Percentiles rank a stretch among this genome's conserved stretches.
phyloP scores from a whole-genome alignment of 1,140 invertebrate genomes.

The Laodelphax striatellus region DNA sequence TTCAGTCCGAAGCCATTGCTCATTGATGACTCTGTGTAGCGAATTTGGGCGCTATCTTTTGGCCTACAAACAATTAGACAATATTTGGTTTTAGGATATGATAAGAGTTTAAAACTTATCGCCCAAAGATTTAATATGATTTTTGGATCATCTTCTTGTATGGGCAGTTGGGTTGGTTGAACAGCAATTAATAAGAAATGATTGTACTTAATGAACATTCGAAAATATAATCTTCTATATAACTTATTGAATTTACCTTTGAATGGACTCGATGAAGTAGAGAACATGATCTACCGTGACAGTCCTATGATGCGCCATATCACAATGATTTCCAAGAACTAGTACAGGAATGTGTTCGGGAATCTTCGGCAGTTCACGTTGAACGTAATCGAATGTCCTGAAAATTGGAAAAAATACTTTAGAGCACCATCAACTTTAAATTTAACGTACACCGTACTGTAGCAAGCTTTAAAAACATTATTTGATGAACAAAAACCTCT shows the following conservation, averaged over 20 bases:
- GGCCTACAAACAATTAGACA: slow-evolving; percentile 29
- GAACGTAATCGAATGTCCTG: slow-evolving; percentile 92
- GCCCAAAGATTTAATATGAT: too few relatives aligned
- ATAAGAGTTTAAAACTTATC: too few relatives aligned
- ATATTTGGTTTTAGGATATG: too few relatives aligned
- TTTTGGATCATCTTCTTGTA: too few relatives aligned
- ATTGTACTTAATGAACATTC: too few relatives aligned
- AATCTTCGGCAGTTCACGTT: slow-evolving; percentile 74
- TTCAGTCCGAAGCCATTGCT: slow-evolving; percentile 92
- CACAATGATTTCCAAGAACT: slow-evolving; percentile 86
- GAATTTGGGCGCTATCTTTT: slow-evolving; percentile 44
- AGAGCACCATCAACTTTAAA: slow-evolving; percentile 2
- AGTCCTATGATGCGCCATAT: slow-evolving; percentile 87
- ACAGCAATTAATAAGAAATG: too few relatives aligned
- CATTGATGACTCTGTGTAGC: slow-evolving; percentile 91
- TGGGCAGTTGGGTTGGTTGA: too few relatives aligned
- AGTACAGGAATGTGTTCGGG: slow-evolving; percentile 82
- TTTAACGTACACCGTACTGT: too few relatives aligned
- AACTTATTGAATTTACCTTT: slow-evolving; percentile 29
- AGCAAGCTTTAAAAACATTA: too few relatives aligned
- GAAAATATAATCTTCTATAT: too few relatives aligned
- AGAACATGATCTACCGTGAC: slow-evolving; percentile 58
- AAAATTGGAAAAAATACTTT: slow-evolving; percentile 23
- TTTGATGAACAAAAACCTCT: too few relatives aligned
- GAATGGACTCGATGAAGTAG: slow-evolving; percentile 51